Evolutionary conservation across 2,113 vertebrate genomes (phyloP), one percentile per base, ranked within the genome.

Genomic region (Ramphastos sulfuratus): DNA sequence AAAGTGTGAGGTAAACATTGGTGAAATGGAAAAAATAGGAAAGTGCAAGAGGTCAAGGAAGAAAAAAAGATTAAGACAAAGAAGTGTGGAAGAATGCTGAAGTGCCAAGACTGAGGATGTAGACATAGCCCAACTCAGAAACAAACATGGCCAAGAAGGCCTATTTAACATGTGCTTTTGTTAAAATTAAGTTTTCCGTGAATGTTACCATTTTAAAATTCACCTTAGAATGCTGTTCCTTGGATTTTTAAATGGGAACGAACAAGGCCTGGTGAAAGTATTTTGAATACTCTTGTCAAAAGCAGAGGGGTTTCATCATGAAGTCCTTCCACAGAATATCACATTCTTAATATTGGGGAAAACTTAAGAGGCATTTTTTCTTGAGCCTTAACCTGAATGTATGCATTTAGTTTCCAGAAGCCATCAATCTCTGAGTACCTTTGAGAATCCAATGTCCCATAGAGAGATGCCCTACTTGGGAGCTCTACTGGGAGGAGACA

Each of bases 221-320:
- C 21, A 58, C 18, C 28, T 74, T 44, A 69, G 64, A 80, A 84
- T 11, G 23, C 11, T 42, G 4, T 54, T 64, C 19, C 70, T 70
- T 27, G 33, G 24, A 70, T 64, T 85, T 64, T 80, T 37, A 39
- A 80, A 6, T 14, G 25, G 33, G 28, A 73, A 85, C n/a, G 4
- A 83, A 61, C 13, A 86, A 54, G 13, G 7, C 8, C n/a, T 59
- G 18, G 58, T 56, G 71, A 64, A 82, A 55, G 28, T 48, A 19
- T 25, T 72, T 48, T 58, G 23, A 69, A 61, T 60, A 2, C 17
- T 65, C 28, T n/a, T 1, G 4, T 18, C 3, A 70, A 75, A 87
- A 64, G 4, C 0, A 0, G 50, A 70, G 7, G 19, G 15, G 67
- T 74, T 42, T 66, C 52, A 71, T 35, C 46, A 48, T 15, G 15